These are phyloP conservation scores for Rafetus swinhoei DNA, from an alignment of 2,113 vertebrate species.

Conservation along the genomic window DNA sequence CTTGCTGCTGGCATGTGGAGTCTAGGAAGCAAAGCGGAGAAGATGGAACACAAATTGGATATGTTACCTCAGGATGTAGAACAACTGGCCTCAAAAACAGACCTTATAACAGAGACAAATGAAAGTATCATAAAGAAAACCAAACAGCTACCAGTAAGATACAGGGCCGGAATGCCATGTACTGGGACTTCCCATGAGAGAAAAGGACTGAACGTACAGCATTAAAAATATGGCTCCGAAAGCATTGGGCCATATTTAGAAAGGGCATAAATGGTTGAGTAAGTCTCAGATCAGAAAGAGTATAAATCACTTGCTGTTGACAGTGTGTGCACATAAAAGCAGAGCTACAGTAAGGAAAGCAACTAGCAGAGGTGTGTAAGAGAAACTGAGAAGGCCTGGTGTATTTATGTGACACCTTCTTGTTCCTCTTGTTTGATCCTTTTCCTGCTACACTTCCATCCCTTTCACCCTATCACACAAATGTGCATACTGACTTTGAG, in stretches of 20 bases:
- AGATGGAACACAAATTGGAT: background rate
- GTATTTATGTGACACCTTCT: background rate
- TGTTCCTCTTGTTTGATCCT: background rate
- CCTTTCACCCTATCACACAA: accelerated
- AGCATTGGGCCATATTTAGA: background rate
- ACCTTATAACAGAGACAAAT: background rate
- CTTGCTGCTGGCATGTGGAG: background rate
- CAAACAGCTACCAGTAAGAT: background rate
- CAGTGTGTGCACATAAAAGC: background rate
- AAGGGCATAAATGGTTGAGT: background rate
- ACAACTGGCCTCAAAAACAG: background rate
- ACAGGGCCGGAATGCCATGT: background rate
- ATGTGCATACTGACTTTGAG: background rate
- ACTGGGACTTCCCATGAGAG: background rate
- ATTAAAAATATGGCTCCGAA: background rate
- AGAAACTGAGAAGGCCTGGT: background rate
- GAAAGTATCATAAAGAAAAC: background rate
- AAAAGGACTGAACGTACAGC: background rate
- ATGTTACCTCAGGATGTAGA: background rate
- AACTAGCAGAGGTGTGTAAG: background rate
- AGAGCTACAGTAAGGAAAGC: background rate
- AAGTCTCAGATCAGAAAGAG: background rate
- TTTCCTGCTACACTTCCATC: background rate
- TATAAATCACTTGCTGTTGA: background rate
- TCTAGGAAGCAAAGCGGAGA: background rate